phyloP scores from a whole-genome alignment of 1,140 invertebrate species.

The Pararge aegeria region DNA sequence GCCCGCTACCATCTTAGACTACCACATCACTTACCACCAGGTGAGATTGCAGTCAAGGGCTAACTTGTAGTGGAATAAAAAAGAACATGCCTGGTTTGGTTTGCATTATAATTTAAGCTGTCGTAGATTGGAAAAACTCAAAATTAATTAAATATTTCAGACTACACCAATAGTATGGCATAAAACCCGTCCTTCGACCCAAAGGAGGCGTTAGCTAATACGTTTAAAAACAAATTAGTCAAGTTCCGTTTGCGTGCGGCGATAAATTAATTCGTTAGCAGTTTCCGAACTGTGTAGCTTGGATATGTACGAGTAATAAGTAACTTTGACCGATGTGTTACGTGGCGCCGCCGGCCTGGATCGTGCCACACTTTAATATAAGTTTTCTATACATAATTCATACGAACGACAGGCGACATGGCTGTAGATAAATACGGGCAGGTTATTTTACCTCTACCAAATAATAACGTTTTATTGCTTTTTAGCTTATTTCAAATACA shows the following conservation, averaged over 20 bases:
- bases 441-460: background rate
- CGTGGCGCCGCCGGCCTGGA: background rate
- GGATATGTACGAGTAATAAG: conserved; percentile 4
- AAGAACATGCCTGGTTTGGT: no score
- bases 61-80: no score
- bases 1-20: no score
- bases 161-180: no score
- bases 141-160: no score
- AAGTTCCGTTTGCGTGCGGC: conserved; percentile 17
- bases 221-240: background rate
- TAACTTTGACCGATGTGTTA: background rate
- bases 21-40: no score
- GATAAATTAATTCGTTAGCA: conserved; percentile 25
- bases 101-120: no score
- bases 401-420: background rate
- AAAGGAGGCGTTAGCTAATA: background rate
- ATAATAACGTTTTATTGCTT: background rate
- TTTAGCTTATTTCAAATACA: no score
- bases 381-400: background rate
- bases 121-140: no score
- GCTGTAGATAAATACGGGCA: background rate
- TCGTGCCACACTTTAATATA: background rate
- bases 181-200: background rate
- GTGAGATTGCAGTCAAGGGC: no score
- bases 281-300: conserved; percentile 15